Evolutionary conservation across 2,888 invertebrate species (phyloP).

Genomic region (Dryomyza anilis): DNA sequence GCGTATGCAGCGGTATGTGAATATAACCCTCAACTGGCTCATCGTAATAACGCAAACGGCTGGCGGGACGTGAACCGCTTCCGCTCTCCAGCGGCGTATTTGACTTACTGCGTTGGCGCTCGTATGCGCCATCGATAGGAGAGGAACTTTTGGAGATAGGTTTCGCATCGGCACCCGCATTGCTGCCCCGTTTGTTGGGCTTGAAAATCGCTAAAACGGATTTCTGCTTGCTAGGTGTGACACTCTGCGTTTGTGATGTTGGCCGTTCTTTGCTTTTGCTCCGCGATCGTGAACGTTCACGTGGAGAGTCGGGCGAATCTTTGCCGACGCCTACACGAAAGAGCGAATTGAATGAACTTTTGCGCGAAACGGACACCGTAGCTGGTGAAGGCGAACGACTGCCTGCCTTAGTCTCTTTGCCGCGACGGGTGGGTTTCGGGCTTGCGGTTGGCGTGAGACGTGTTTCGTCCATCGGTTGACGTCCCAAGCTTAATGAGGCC

Average conservation of each 20-base stretch:
- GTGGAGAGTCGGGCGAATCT: slow-evolving; percentile 62
- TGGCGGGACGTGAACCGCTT: slow-evolving; percentile 51
- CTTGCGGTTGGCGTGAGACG: slow-evolving; percentile 63
- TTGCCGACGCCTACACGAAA: slow-evolving; percentile 69
- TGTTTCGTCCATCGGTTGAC: slow-evolving; percentile 55
- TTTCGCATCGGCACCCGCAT: slow-evolving; percentile 44
- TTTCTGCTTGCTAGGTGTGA: slow-evolving; percentile 69
- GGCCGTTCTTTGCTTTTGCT: slow-evolving; percentile 71
- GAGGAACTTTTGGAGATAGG: slow-evolving; percentile 62
- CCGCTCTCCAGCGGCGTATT: slow-evolving; percentile 59
- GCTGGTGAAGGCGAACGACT: slow-evolving; percentile 73
- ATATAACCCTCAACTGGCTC: slow-evolving; percentile 69
- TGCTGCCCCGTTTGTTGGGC: slow-evolving; percentile 63
- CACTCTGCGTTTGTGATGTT: slow-evolving; percentile 60
- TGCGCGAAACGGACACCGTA: slow-evolving; percentile 70
- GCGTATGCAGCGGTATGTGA: slow-evolving; percentile 77
- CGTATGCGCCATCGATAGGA: slow-evolving; percentile 52
- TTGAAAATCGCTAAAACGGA: slow-evolving; percentile 74
- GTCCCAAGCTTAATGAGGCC: slow-evolving; percentile 65
- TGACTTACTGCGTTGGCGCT: slow-evolving; percentile 60
- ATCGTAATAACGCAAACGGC: slow-evolving; percentile 67
- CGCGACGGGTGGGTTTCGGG: slow-evolving; percentile 60
- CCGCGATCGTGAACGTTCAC: slow-evolving; percentile 62
- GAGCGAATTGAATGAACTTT: slow-evolving; percentile 80
- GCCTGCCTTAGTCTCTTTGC: slow-evolving; percentile 43